phyloP scores from a whole-genome alignment of 2,113 vertebrate genomes.

The Stictonetta naevosa region DNA sequence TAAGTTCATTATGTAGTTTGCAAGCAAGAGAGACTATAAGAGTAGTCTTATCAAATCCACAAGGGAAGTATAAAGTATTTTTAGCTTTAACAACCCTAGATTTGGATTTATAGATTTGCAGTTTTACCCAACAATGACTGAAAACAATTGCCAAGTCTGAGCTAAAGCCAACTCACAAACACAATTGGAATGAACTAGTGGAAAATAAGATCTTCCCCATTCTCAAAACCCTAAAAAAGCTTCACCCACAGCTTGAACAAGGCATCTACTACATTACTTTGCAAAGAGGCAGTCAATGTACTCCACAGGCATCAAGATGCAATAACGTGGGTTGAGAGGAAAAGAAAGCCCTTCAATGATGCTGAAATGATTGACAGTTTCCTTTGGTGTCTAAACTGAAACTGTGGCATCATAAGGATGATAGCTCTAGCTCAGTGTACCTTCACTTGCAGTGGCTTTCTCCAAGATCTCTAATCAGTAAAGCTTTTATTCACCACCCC shows the following conservation, averaged over 20 bases:
- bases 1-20: not conserved
- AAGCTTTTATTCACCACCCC: not conserved
- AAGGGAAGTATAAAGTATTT: not conserved
- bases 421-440: not conserved
- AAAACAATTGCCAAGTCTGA: not conserved
- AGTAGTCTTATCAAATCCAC: not conserved
- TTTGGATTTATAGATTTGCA: not conserved
- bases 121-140: not conserved
- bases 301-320: not conserved
- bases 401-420: not conserved
- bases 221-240: not conserved
- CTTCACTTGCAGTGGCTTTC: not conserved
- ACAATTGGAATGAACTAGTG: accelerated
- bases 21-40: not conserved
- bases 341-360: not conserved
- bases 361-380: not conserved
- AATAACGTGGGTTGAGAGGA: not conserved
- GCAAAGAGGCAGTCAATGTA: not conserved
- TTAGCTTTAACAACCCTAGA: not conserved
- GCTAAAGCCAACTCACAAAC: not conserved
- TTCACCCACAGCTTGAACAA: not conserved
- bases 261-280: not conserved
- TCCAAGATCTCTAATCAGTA: not conserved
- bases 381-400: not conserved
- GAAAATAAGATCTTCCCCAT: not conserved